Conservation (phyloP, 2,113 vertebrate genomes). For the Thryonomys swinderianus region DNA sequence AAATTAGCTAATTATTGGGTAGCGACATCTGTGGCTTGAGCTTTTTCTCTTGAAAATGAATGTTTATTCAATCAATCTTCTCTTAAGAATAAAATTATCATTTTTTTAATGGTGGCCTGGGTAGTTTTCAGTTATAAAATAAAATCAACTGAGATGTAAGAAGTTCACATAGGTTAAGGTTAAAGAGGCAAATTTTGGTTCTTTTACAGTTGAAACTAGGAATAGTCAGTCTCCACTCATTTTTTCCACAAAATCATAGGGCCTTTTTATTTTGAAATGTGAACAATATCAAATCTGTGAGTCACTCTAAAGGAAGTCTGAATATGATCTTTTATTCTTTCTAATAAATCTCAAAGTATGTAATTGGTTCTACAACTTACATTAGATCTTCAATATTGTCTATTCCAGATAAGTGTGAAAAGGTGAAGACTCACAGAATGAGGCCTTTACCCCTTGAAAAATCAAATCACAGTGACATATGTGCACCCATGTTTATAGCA, state of each 20-base stretch:
- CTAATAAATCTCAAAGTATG: slow-evolving; percentile 6
- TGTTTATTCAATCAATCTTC: neutral
- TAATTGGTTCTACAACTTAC: neutral
- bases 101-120: slow-evolving; percentile 33
- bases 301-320: neutral
- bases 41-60: neutral
- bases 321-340: slow-evolving; percentile 1
- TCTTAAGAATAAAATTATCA: slow-evolving; percentile 18
- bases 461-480: no score
- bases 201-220: slow-evolving; percentile 47
- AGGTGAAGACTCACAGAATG: neutral
- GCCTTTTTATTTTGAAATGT: slow-evolving; percentile 3
- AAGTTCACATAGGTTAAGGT: slow-evolving; percentile 12
- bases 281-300: slow-evolving; percentile 31
- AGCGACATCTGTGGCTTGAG: slow-evolving; percentile 35
- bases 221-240: neutral
- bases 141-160: slow-evolving; percentile 14
- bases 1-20: slow-evolving; percentile 60
- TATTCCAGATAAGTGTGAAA: slow-evolving; percentile 28
- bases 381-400: neutral
- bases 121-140: slow-evolving; percentile 61
- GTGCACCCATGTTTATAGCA: no score
- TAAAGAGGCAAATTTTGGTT: slow-evolving; percentile 20
- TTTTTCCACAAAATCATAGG: neutral
- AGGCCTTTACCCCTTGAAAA: neutral